Percentiles rank a stretch among this genome's conserved stretches.
Conservation (phyloP, 2,888 invertebrate genomes). For the Drosophila putrida region DNA sequence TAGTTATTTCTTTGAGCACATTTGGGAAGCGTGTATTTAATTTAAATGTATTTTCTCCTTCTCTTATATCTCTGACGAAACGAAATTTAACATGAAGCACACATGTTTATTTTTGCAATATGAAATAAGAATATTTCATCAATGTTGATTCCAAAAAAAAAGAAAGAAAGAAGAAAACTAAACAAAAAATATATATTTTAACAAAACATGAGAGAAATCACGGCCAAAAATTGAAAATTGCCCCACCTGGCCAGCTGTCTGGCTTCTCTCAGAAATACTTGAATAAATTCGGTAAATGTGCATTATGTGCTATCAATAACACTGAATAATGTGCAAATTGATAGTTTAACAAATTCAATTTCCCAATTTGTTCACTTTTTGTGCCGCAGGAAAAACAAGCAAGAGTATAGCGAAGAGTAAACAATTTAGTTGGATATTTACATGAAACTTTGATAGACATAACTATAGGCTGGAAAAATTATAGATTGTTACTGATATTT, state of each 20-base stretch:
- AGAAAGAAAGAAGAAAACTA: neutral
- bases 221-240: slow-evolving; percentile 27
- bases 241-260: slow-evolving; percentile 52
- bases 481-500: too few relatives aligned
- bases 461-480: too few relatives aligned
- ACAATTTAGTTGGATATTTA: too few relatives aligned
- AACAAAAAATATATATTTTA: neutral
- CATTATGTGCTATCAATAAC: slow-evolving; percentile 62
- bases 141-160: slow-evolving; percentile 9
- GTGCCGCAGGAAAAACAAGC: neutral
- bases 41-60: neutral
- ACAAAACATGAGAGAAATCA: slow-evolving; percentile 24
- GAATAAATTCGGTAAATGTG: slow-evolving; percentile 54
- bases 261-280: slow-evolving; percentile 47
- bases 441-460: too few relatives aligned
- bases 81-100: slow-evolving; percentile 4
- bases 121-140: slow-evolving; percentile 31
- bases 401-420: neutral
- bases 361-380: slow-evolving; percentile 22
- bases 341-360: slow-evolving; percentile 53
- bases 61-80: neutral
- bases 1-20: neutral
- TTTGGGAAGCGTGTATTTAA: neutral
- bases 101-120: slow-evolving; percentile 37
- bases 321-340: slow-evolving; percentile 54